Conservation (phyloP, 2,797 vertebrate species). For the Sitta carolinensis region DNA sequence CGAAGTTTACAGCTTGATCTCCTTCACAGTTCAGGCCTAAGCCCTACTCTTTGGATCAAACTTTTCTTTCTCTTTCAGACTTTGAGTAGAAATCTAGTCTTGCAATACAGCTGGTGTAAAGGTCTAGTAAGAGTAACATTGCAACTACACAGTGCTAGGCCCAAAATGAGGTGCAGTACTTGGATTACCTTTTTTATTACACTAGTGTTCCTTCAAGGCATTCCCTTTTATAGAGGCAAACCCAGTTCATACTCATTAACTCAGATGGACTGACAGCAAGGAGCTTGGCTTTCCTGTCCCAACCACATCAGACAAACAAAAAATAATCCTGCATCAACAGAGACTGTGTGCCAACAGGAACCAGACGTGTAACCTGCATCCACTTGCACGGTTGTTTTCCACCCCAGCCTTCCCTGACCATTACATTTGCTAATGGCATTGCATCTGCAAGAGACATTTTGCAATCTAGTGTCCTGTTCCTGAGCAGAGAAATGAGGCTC, state of each 20-base stretch:
- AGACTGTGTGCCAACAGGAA: not conserved
- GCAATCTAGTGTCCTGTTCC: not conserved
- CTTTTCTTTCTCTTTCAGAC: not conserved
- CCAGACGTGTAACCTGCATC: not conserved
- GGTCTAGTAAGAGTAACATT: not conserved
- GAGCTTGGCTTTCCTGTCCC: conserved; percentile 16
- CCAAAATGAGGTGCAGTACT: not conserved
- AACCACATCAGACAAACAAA: conserved; percentile 44
- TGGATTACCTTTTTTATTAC: not conserved
- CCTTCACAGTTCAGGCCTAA: not conserved
- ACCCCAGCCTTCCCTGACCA: not conserved
- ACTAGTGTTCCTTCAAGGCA: conserved; percentile 31
- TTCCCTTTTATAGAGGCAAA: conserved; percentile 16
- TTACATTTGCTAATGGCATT: not conserved
- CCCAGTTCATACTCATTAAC: not conserved
- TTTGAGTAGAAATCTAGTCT: not conserved
- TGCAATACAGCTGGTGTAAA: not conserved
- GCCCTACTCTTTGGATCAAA: not conserved
- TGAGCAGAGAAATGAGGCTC: not conserved
- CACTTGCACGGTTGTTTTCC: not conserved
- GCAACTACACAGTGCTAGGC: not conserved
- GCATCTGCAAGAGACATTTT: not conserved
- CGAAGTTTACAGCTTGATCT: not conserved
- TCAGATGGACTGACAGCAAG: not conserved
- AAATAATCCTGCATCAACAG: not conserved